Percentiles rank a stretch among this genome's conserved stretches.
phyloP scores from a whole-genome alignment of 2,113 vertebrate species.

The Madoqua kirkii region DNA sequence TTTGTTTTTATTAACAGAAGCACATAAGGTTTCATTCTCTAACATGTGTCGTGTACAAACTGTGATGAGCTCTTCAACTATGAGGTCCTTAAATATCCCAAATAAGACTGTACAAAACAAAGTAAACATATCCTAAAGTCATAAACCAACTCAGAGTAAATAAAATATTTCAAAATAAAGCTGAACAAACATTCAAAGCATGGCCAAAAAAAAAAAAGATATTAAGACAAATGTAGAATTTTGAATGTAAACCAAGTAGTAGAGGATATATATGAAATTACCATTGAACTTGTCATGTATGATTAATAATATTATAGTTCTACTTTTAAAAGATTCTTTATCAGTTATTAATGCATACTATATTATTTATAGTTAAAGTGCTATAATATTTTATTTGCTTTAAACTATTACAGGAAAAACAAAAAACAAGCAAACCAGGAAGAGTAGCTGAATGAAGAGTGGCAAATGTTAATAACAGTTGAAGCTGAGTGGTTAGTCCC shows the following conservation, averaged over 20 bases:
- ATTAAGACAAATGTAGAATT: not conserved
- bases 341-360: not conserved
- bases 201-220: not conserved
- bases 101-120: conserved; percentile 27
- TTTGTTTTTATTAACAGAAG: not conserved
- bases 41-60: not conserved
- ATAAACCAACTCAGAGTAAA: conserved; percentile 38
- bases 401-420: not conserved
- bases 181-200: conserved; percentile 22
- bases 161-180: conserved; percentile 53
- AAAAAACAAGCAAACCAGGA: too few species aligned
- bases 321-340: not conserved
- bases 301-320: not conserved
- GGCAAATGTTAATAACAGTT: not conserved
- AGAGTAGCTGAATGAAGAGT: not conserved
- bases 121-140: conserved; percentile 26
- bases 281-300: not conserved
- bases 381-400: not conserved
- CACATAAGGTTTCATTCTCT: not conserved
- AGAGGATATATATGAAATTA: not conserved
- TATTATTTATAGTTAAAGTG: not conserved
- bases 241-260: not conserved
- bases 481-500: not conserved
- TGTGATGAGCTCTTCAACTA: not conserved
- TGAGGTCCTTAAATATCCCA: conserved; percentile 44